A percentile compares a stretch with the other conserved stretches of the same genome.
Evolutionary conservation across 2,888 invertebrate species (phyloP).

Genomic region (Drosophila stalkeri): DNA sequence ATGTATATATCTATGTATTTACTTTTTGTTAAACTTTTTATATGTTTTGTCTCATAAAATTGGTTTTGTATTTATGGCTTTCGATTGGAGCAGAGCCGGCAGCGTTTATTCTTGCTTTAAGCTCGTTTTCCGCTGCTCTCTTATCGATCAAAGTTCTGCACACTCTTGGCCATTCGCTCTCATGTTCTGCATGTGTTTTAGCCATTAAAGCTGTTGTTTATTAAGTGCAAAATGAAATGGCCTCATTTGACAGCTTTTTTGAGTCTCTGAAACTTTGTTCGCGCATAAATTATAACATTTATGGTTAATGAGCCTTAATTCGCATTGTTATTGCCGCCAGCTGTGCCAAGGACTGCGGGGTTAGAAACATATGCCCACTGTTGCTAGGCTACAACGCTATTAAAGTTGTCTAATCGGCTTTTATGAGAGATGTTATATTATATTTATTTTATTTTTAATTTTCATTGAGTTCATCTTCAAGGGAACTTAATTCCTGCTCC

Average conservation of each 20-base stretch:
- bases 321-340: not conserved
- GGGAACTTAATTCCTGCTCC: not conserved
- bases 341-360: not conserved
- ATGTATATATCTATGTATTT: not conserved
- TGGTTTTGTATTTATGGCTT: slow-evolving; percentile 57
- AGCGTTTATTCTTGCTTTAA: slow-evolving; percentile 15
- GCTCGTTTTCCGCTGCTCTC: not conserved
- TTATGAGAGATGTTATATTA: not conserved
- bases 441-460: not conserved
- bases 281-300: slow-evolving; percentile 67
- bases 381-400: not conserved
- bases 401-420: not conserved
- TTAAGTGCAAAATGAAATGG: slow-evolving; percentile 78
- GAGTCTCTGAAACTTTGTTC: slow-evolving; percentile 56
- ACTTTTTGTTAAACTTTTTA: slow-evolving; percentile 16
- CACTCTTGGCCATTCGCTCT: slow-evolving; percentile 39
- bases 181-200: slow-evolving; percentile 36
- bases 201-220: slow-evolving; percentile 67
- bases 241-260: slow-evolving; percentile 49
- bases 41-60: slow-evolving; percentile 53
- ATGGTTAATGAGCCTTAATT: slow-evolving; percentile 21
- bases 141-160: slow-evolving; percentile 38
- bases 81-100: slow-evolving; percentile 35
- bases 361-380: not conserved
- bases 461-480: not conserved